phyloP scores from a whole-genome alignment of 1,140 invertebrate genomes.

The Drosophila mauritiana region DNA sequence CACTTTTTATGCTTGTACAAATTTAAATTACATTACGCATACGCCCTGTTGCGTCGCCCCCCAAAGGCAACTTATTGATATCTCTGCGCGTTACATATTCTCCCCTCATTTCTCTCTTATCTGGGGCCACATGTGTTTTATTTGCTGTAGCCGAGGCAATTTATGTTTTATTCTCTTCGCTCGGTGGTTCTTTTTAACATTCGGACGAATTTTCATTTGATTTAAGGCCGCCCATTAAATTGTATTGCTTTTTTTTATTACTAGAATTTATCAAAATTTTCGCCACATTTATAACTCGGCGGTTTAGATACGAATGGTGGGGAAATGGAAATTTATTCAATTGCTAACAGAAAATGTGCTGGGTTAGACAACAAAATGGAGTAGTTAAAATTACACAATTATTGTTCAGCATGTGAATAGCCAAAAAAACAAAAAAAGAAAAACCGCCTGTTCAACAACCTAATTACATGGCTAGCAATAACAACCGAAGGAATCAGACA shows the following conservation, averaged over 20 bases:
- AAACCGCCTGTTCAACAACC: slow-evolving; percentile 45
- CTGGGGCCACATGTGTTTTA: slow-evolving; percentile 43
- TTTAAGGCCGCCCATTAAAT: slow-evolving; percentile 70
- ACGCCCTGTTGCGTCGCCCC: slow-evolving; percentile 40
- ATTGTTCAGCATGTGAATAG: slow-evolving; percentile 45
- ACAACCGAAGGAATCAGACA: slow-evolving; percentile 33
- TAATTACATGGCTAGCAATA: slow-evolving; percentile 53
- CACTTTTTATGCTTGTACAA: slow-evolving; percentile 28
- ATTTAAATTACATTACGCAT: slow-evolving; percentile 49
- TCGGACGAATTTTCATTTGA: slow-evolving; percentile 47
- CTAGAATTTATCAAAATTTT: slow-evolving; percentile 43
- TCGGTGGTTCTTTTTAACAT: slow-evolving; percentile 9
- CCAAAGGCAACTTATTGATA: slow-evolving; percentile 29
- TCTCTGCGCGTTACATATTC: slow-evolving; percentile 6
- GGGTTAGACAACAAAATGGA: slow-evolving; percentile 30
- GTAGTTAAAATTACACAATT: slow-evolving; percentile 50
- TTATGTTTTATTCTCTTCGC: slow-evolving; percentile 29
- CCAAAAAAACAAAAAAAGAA: slow-evolving; percentile 22
- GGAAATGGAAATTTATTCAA: slow-evolving; percentile 31
- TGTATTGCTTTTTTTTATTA: slow-evolving; percentile 31
- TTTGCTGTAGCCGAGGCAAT: slow-evolving; percentile 47
- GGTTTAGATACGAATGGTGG: slow-evolving; percentile 11
- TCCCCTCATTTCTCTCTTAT: slow-evolving; percentile 14
- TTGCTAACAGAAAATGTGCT: slow-evolving; percentile 26
- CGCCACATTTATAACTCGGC: slow-evolving; percentile 52